Percentiles rank a stretch among this genome's conserved stretches.
These are phyloP conservation scores for Cosmopolites sordidus DNA, from an alignment of 2,888 invertebrate species.

Conservation along the genomic window DNA sequence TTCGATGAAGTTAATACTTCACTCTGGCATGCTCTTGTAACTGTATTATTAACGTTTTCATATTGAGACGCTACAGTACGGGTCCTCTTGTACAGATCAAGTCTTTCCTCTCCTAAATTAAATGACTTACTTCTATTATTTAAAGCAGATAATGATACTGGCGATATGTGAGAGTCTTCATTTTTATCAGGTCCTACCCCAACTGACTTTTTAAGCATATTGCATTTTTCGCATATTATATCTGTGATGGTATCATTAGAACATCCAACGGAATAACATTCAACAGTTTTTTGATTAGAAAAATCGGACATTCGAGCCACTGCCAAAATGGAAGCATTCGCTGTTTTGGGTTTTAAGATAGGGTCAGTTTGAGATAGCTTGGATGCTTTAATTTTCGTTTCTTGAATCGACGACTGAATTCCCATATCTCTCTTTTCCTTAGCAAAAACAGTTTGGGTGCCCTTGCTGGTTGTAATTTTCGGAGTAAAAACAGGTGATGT, in stretches of 20 bases:
- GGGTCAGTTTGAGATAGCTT: slow-evolving; percentile 36
- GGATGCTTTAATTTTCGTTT: slow-evolving; percentile 21
- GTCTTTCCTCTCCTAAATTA: slow-evolving; percentile 55
- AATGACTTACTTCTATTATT: slow-evolving; percentile 57
- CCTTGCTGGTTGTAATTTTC: slow-evolving; percentile 32
- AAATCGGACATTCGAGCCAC: slow-evolving; percentile 43
- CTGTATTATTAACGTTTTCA: slow-evolving; percentile 27
- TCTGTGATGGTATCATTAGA: slow-evolving; percentile 53
- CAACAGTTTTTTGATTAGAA: slow-evolving; percentile 45
- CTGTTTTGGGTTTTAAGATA: slow-evolving; percentile 15
- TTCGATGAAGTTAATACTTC: slow-evolving; percentile 38
- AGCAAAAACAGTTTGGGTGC: slow-evolving; percentile 37
- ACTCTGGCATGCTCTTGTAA: slow-evolving; percentile 42
- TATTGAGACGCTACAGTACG: slow-evolving; percentile 51
- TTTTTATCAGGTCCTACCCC: slow-evolving; percentile 55
- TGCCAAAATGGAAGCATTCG: slow-evolving; percentile 25
- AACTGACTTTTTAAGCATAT: slow-evolving; percentile 51
- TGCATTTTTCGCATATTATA: slow-evolving; percentile 53
- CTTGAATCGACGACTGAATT: slow-evolving; percentile 34
- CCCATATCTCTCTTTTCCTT: slow-evolving; percentile 34
- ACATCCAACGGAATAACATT: slow-evolving; percentile 51
- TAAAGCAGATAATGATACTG: slow-evolving; percentile 51
- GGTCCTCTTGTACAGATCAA: slow-evolving; percentile 46
- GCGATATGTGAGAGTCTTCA: slow-evolving; percentile 37
- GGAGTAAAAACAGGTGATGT: slow-evolving; percentile 27